phyloP scores from a whole-genome alignment of 2,113 vertebrate species.

The Turdus rufiventris region DNA sequence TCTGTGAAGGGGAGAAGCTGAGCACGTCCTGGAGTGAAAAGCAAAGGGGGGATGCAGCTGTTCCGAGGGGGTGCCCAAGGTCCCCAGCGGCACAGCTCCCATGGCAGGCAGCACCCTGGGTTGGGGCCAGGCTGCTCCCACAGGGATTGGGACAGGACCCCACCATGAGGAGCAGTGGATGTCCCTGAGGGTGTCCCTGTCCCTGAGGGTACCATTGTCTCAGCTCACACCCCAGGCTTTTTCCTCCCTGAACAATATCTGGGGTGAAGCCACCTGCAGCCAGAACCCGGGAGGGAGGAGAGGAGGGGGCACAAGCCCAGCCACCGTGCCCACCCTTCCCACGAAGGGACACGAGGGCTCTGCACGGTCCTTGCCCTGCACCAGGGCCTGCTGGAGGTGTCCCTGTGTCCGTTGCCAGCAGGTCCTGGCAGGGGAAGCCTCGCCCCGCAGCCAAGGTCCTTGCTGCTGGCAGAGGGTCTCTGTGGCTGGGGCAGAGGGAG shows the following conservation, averaged over 20 bases:
- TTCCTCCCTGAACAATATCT: background rate
- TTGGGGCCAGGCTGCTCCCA: background rate
- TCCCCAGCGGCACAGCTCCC: background rate
- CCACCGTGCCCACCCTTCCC: accelerated
- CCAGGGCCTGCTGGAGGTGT: background rate
- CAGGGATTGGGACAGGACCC: background rate
- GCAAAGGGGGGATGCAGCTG: accelerated
- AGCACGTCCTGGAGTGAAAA: accelerated
- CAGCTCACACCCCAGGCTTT: background rate
- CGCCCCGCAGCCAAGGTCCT: background rate
- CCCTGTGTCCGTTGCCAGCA: background rate
- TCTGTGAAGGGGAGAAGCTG: accelerated
- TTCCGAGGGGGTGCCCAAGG: background rate
- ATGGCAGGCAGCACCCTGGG: background rate
- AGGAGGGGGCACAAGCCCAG: background rate
- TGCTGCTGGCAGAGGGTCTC: background rate
- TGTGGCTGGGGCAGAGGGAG: background rate
- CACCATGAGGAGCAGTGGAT: background rate
- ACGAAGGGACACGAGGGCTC: accelerated
- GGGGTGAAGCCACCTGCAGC: background rate
- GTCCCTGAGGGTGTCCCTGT: background rate
- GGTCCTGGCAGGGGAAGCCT: background rate
- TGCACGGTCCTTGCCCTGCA: background rate
- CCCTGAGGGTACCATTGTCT: background rate
- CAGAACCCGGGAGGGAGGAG: background rate